These are phyloP conservation scores for Dolichoris vasculosae DNA, from an alignment of 1,140 invertebrate species.

Conservation along the genomic window DNA sequence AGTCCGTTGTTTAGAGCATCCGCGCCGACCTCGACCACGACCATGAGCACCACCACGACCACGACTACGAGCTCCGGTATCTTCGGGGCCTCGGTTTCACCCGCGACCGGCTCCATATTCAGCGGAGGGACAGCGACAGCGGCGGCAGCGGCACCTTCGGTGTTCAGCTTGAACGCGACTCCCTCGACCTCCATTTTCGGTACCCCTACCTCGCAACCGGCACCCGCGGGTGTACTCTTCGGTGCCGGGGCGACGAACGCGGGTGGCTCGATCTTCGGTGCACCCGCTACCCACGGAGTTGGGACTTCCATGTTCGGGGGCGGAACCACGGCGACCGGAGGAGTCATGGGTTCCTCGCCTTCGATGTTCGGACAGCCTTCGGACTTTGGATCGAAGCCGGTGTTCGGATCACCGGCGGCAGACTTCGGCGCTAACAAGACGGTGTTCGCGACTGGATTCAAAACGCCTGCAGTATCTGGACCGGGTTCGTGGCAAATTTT, in stretches of 20 bases:
- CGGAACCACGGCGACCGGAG: neutral
- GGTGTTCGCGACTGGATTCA: conserved; percentile 59
- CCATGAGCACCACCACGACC: neutral
- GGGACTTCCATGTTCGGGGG: conserved; percentile 44
- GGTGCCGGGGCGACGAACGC: conserved; percentile 15
- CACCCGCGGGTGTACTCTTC: neutral
- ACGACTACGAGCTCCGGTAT: neutral
- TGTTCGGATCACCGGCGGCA: conserved; percentile 59
- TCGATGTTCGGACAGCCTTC: conserved; percentile 58
- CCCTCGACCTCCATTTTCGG: conserved; percentile 20
- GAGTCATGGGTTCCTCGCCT: conserved; percentile 25
- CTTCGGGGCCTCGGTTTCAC: conserved; percentile 17
- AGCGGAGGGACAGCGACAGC: conserved; percentile 22
- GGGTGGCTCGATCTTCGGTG: conserved; percentile 47
- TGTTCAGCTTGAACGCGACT: conserved; percentile 10
- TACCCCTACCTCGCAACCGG: neutral
- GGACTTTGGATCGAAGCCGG: conserved; percentile 65
- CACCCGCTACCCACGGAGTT: conserved; percentile 21
- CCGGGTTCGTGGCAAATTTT: too few species aligned
- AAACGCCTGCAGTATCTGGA: conserved; percentile 55
- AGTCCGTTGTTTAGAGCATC: neutral
- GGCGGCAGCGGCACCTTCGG: neutral
- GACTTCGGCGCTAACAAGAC: conserved; percentile 58
- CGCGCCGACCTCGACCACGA: neutral
- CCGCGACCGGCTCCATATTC: conserved; percentile 51